Evolutionary conservation across 2,797 vertebrate genomes (phyloP), one percentile per base, ranked within the genome.

Genomic region (Chaetodon trifasciatus): DNA sequence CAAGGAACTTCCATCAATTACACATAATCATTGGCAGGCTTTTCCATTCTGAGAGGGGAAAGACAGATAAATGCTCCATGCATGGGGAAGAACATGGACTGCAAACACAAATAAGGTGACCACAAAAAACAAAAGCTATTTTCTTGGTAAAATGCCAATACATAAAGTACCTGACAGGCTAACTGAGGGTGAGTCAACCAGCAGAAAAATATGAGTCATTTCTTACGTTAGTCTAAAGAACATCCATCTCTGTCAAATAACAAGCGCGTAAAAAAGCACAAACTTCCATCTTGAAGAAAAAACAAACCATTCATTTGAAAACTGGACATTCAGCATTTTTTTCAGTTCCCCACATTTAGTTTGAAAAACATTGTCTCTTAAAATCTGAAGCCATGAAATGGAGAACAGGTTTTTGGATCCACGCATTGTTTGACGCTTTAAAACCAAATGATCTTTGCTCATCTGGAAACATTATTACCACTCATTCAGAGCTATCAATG

Each of bases 1-100:
- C 35, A 86, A 72, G 65, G 10, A 67, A 32, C 28, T 56, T 82
- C 24, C 55, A 75, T 72, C 70, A 74, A 47, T 66, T 47, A 74
- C 52, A 63, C 44, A 64, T 16, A 72, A 70, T 73, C 19, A 28
- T 21, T 70, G 57, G 37, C 56, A 73, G 60, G 28, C 57, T 58
- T 52, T 60, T 76, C 28, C 46, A 61, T 76, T 70, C 46, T 42
- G 11, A 64, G 19, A 12, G 75, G n/a, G 8, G 9, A 19, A 49
- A 12, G 24, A 53, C 11, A 68, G 53, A 55, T 28, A 70, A 74
- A 76, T 70, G 46, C 7, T 55, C 2, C 5, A 13, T 24, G 21
- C 12, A 21, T 12, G 8, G 5, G 8, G 47, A 24, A 9, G 32
- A 53, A 53, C 17, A 53, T 17, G 6, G 9, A 46, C 44, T 23